Evolutionary conservation across 2,888 invertebrate genomes (phyloP), one percentile per base, ranked within the genome.

Genomic region (Lissonota sp.): DNA sequence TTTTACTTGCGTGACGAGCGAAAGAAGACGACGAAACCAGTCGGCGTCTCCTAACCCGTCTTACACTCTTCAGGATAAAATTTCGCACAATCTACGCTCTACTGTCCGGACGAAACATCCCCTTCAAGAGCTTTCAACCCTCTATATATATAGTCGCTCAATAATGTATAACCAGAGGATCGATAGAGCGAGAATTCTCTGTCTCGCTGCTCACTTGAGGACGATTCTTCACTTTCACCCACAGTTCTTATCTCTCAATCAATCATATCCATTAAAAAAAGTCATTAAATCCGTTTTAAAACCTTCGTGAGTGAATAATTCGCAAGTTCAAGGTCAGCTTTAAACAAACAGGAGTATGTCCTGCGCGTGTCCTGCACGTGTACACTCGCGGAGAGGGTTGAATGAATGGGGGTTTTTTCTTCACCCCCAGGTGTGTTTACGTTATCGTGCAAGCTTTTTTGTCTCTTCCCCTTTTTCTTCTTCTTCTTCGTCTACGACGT

Each of bases 21-120:
- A 42, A 37, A 71, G 39, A 39, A 55, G 57, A 71, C 72, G 66
- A 60, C 73, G 44, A 60, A 26, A 26, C 58, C 53, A 53, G 37
- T 76, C 57, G 67, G 72, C 76, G 78, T 80, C 77, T 51, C 10
- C 40, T 40, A 6, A 58, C 12, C 55, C 39, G n/a, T 67, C 70
- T 51, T 73, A 72, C 67, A 1, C 26, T 75, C 57, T 64, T 60
- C 55, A 42, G 57, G 71, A 70, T 72, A 53, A 46, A 60, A 37
- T 57, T 69, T 79, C 44, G 42, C 44, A 55, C 69, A 49, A 44
- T 57, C 73, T 76, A 80, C 80, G 76, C 69, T 39, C 44, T 55
- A 78, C 74, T 49, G 14, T 77, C 76, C 81, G 66, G 85, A 74
- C 67, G 72, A 80, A 71, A 79, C 84, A 88, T 88, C 86, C 86